Evolutionary conservation across 2,888 invertebrate species (phyloP).

Genomic region (Cephus runcator): DNA sequence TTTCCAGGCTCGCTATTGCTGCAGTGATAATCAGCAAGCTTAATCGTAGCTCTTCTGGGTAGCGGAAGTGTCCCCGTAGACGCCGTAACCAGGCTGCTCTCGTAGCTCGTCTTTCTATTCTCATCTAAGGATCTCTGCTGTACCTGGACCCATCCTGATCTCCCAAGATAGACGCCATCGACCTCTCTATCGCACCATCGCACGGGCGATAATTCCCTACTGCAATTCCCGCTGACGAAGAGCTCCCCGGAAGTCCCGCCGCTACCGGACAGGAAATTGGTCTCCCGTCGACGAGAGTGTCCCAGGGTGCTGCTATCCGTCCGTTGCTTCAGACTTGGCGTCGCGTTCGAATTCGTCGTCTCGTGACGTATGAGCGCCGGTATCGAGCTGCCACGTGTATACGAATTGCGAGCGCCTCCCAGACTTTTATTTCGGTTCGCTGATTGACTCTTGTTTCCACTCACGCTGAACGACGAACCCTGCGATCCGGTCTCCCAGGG

Average conservation of each 20-base stretch:
- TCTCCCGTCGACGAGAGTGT: slow-evolving; percentile 50
- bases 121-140: slow-evolving; percentile 70
- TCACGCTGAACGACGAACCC: slow-evolving; percentile 52
- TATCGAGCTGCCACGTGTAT: slow-evolving; percentile 51
- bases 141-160: slow-evolving; percentile 71
- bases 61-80: slow-evolving; percentile 60
- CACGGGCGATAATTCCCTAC: slow-evolving; percentile 70
- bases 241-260: slow-evolving; percentile 66
- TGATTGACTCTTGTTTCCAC: slow-evolving; percentile 45
- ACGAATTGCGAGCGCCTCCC: slow-evolving; percentile 40
- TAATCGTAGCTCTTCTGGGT: slow-evolving; percentile 65
- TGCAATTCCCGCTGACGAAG: slow-evolving; percentile 64
- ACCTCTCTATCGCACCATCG: slow-evolving; percentile 72
- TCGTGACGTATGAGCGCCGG: slow-evolving; percentile 54
- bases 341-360: slow-evolving; percentile 24
- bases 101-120: slow-evolving; percentile 63
- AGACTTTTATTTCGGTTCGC: slow-evolving; percentile 42
- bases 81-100: slow-evolving; percentile 35
- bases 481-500: slow-evolving; percentile 68
- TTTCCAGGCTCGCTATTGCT: slow-evolving; percentile 60
- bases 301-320: slow-evolving; percentile 49
- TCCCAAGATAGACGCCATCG: slow-evolving; percentile 70
- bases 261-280: slow-evolving; percentile 59
- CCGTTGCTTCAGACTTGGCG: slow-evolving; percentile 36
- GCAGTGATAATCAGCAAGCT: slow-evolving; percentile 69